A percentile compares a stretch with the other conserved stretches of the same genome.
Evolutionary conservation across 1,140 invertebrate species (phyloP).

Genomic region (Rhagoletis zephyria): DNA sequence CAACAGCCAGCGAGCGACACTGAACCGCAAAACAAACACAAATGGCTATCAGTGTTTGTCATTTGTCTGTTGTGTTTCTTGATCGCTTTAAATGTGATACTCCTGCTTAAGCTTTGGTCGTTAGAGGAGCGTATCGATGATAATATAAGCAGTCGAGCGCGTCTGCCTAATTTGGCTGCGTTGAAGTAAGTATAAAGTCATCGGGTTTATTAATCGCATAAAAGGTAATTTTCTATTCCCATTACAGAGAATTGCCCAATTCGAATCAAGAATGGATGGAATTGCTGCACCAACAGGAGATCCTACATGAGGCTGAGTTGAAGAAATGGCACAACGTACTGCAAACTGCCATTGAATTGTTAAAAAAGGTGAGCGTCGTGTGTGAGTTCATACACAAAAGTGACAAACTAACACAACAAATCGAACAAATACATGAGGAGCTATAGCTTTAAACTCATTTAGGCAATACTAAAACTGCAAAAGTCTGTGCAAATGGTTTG

Average conservation of each 20-base stretch:
- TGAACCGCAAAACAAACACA: slow-evolving; percentile 56
- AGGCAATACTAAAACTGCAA: background rate
- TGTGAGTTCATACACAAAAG: slow-evolving; percentile 69
- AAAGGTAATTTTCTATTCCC: slow-evolving; percentile 46
- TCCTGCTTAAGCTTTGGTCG: slow-evolving; percentile 86
- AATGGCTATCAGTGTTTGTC: slow-evolving; percentile 75
- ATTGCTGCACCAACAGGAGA: slow-evolving; percentile 84
- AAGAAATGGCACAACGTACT: slow-evolving; percentile 84
- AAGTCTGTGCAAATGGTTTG: background rate
- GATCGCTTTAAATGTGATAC: slow-evolving; percentile 83
- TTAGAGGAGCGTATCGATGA: slow-evolving; percentile 77
- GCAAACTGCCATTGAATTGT: slow-evolving; percentile 78
- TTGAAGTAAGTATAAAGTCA: slow-evolving; percentile 62
- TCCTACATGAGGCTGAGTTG: slow-evolving; percentile 82
- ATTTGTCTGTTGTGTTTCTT: slow-evolving; percentile 79
- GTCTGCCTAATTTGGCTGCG: slow-evolving; percentile 64
- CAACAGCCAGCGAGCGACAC: slow-evolving; percentile 53
- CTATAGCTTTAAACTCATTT: slow-evolving; percentile 38
- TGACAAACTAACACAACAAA: slow-evolving; percentile 65
- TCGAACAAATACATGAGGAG: slow-evolving; percentile 60
- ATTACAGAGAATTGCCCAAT: slow-evolving; percentile 76
- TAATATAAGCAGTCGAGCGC: slow-evolving; percentile 72
- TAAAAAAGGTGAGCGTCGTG: slow-evolving; percentile 77
- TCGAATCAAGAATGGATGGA: slow-evolving; percentile 85
- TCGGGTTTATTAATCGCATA: background rate